Conservation (phyloP, 2,797 vertebrate genomes). For the Poeciliopsis turneri region DNA sequence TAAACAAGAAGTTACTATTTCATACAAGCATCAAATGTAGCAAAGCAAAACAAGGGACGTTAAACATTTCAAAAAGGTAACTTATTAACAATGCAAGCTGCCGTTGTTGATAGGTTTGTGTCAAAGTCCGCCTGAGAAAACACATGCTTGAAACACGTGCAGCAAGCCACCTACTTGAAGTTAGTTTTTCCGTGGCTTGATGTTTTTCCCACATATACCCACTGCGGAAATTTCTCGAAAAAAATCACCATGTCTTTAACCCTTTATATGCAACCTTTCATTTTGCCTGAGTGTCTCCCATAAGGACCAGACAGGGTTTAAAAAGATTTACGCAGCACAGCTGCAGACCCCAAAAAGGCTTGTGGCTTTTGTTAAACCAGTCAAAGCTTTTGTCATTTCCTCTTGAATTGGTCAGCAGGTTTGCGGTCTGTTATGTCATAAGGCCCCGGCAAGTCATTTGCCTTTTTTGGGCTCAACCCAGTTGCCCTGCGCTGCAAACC, state of each 20-base stretch:
- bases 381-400: slow-evolving; percentile 40
- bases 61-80: slow-evolving; percentile 4
- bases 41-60: not conserved
- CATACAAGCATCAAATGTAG: not conserved
- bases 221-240: slow-evolving; percentile 59
- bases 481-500: not conserved
- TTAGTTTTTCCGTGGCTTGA: slow-evolving; percentile 39
- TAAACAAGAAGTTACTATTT: not conserved
- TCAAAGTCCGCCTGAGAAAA: slow-evolving; percentile 25
- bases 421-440: slow-evolving; percentile 37
- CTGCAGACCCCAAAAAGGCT: slow-evolving; percentile 11
- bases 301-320: slow-evolving; percentile 23
- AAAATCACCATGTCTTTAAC: slow-evolving; percentile 56
- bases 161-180: slow-evolving; percentile 14
- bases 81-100: slow-evolving; percentile 6
- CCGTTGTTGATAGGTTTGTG: not conserved
- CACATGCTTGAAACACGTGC: slow-evolving; percentile 16
- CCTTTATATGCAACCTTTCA: slow-evolving; percentile 8
- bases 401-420: slow-evolving; percentile 37
- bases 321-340: slow-evolving; percentile 11
- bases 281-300: not conserved
- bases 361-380: slow-evolving; percentile 38
- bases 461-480: slow-evolving; percentile 36
- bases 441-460: slow-evolving; percentile 21
- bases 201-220: slow-evolving; percentile 44